A percentile compares a stretch with the other conserved stretches of the same genome.
phyloP scores from a whole-genome alignment of 2,113 vertebrate genomes.

The Dolichallabes microphthalmus region DNA sequence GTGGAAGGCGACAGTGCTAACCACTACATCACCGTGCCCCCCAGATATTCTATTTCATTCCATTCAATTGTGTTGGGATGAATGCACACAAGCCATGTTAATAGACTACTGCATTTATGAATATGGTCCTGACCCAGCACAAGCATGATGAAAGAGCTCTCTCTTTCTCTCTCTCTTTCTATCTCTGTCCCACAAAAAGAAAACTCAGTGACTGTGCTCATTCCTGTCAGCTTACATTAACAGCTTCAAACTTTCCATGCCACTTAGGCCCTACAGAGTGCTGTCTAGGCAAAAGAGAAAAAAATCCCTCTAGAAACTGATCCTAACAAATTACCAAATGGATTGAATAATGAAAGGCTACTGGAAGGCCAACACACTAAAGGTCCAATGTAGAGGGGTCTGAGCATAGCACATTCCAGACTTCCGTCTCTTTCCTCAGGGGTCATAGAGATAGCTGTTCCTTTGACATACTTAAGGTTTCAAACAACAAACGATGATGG shows the following conservation, averaged over 20 bases:
- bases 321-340: constrained; percentile 41
- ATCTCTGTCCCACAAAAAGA: constrained; percentile 64
- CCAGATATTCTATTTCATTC: background rate
- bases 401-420: constrained; percentile 32
- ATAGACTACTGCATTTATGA: constrained; percentile 30
- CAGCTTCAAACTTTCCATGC: constrained; percentile 39
- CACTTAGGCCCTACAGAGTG: constrained; percentile 35
- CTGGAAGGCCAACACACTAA: background rate
- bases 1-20: no score
- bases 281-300: background rate
- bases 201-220: constrained; percentile 68
- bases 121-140: constrained; percentile 11
- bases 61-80: background rate
- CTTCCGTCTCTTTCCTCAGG: constrained; percentile 20
- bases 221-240: constrained; percentile 71
- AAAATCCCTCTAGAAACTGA: constrained; percentile 28
- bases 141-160: constrained; percentile 58
- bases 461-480: constrained; percentile 45
- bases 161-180: constrained; percentile 33
- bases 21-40: no score
- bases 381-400: background rate
- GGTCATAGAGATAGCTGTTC: constrained; percentile 33
- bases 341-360: constrained; percentile 25
- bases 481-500: constrained; percentile 47
- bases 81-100: constrained; percentile 2